Conservation (phyloP, 1,140 invertebrate genomes). For the Sinella curviseta region DNA sequence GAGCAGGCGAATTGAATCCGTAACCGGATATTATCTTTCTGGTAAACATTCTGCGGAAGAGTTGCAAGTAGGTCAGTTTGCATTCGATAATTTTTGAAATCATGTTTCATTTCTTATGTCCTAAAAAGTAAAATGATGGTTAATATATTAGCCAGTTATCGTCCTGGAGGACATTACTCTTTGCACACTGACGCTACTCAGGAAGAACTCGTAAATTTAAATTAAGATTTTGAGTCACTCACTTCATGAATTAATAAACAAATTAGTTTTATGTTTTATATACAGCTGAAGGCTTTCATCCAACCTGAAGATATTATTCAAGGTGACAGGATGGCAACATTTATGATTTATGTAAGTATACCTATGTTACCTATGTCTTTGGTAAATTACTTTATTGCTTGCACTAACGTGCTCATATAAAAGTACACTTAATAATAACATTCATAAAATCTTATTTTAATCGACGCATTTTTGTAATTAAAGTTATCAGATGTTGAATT, state of each 20-base stretch:
- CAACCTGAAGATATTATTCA: not conserved
- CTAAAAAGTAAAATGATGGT: too few species aligned
- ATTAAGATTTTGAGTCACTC: not conserved
- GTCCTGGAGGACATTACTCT: conserved; percentile 29
- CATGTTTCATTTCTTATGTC: too few species aligned
- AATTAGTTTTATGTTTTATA: not conserved
- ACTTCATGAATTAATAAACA: not conserved
- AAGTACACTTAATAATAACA: not conserved
- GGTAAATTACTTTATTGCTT: not conserved
- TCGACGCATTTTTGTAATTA: not conserved
- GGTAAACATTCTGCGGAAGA: not conserved
- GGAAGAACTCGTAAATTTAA: not conserved
- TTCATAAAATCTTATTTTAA: not conserved
- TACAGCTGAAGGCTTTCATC: not conserved
- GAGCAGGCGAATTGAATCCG: conserved; percentile 1
- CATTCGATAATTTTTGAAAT: not conserved
- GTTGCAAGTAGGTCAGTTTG: conserved; percentile 36
- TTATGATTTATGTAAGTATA: conserved; percentile 37
- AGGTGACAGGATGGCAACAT: conserved; percentile 38
- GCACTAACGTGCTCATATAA: too few species aligned
- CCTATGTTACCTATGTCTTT: not conserved
- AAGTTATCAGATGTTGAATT: conserved; percentile 31
- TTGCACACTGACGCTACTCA: not conserved
- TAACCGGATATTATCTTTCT: conserved; percentile 5
- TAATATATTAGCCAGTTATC: not conserved